phyloP scores from a whole-genome alignment of 2,113 vertebrate genomes.

The Apteryx owenii region DNA sequence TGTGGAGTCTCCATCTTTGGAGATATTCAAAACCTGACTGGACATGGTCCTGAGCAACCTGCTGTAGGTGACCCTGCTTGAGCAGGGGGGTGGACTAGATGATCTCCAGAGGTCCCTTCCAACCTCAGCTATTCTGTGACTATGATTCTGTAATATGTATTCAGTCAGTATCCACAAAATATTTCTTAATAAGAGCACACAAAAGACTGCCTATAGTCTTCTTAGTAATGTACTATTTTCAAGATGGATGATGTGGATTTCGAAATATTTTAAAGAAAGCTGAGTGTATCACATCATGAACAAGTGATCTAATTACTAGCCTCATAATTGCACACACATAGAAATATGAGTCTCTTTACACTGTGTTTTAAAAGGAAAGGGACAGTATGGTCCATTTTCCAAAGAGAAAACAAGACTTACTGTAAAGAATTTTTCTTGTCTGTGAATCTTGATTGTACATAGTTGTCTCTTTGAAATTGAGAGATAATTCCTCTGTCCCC shows the following conservation, averaged over 20 bases:
- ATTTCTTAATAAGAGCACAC: not conserved
- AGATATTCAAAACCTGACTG: not conserved
- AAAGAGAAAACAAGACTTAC: not conserved
- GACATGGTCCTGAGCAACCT: not conserved
- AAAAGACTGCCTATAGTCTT: not conserved
- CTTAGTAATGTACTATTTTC: not conserved
- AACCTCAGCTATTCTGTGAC: not conserved
- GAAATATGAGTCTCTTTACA: not conserved
- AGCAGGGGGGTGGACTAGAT: not conserved
- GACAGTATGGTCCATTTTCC: not conserved
- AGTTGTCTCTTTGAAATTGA: not conserved
- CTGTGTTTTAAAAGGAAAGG: not conserved
- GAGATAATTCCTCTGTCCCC: not conserved
- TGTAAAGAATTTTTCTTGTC: not conserved
- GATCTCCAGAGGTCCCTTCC: not conserved
- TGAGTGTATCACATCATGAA: not conserved
- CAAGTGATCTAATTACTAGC: not conserved
- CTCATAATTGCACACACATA: not conserved
- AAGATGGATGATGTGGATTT: not conserved
- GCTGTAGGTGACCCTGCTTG: not conserved
- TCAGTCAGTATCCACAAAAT: not conserved
- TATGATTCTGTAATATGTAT: not conserved
- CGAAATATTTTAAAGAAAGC: not conserved
- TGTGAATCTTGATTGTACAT: not conserved
- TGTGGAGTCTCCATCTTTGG: not conserved